Evolutionary conservation across 1,140 invertebrate species (phyloP), one percentile per base, ranked within the genome.

Genomic region (silkworm (Bombyx mori)): DNA sequence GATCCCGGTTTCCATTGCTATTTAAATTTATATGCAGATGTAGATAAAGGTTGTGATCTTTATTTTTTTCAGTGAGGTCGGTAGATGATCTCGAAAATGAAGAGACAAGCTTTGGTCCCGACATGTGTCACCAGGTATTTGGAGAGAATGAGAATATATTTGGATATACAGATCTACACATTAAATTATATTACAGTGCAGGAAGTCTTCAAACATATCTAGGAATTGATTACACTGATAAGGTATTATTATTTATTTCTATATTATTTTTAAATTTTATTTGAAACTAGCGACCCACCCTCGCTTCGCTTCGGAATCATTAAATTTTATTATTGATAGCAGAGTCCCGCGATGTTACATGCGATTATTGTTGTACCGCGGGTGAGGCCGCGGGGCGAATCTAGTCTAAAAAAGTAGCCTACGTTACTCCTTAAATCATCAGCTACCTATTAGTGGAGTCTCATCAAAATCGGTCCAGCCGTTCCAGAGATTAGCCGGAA

Each of bases 51-150:
- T 35, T 46, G 2, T 8, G 45, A 52, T n/a, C 22, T 61, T 26
- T 56, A 43, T 46, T 56, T 7, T 49, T 77, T 77, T 54, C 81
- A 94, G 92, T 97, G 35, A 89, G 93, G 48, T 80, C 88, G 55
- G 76, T 89, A 44, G 74, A 91, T 18, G 95, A 97, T 78, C 74
- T 97, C 18, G 90, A 94, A 64, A 90, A 95, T 85, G 91, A 94
- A 43, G 85, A 89, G n/a, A 86, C 86, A 7, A 88, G 88, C 10
- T 98, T 98, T 79, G 89, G 91, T 52, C 95, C 97, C 7, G 94
- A 94, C 54, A 97, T 98, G 95, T 94, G 95, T 54, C 96, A 99
- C 89, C 97, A 98, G 88, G 91, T 98, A 12, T 98, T 98, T 89
- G 96, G 96, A 26, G 95, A 97, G 69, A 94, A 93, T 69, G 97